Evolutionary conservation across 2,113 vertebrate genomes (phyloP).

Genomic region (Megaceryle maxima): DNA sequence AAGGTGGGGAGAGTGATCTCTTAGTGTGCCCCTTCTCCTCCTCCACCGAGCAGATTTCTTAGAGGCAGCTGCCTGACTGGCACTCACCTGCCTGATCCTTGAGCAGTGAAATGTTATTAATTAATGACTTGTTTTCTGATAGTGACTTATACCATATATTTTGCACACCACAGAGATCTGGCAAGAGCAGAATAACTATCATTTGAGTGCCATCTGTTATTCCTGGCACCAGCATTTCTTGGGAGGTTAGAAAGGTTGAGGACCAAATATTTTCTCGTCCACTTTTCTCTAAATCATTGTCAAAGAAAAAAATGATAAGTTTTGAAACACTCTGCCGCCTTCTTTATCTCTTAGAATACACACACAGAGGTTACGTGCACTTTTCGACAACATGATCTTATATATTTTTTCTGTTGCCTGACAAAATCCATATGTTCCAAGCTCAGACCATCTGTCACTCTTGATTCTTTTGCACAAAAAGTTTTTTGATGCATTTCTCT

Average conservation of each 20-base stretch:
- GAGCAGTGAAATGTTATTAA: constrained; percentile 14
- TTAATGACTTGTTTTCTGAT: constrained; percentile 47
- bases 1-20: not conserved
- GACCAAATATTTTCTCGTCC: constrained; percentile 33
- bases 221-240: not conserved
- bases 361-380: constrained; percentile 10
- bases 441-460: constrained; percentile 47
- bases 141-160: constrained; percentile 6
- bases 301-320: constrained; percentile 11
- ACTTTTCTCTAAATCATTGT: constrained; percentile 27
- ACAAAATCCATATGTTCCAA: constrained; percentile 56
- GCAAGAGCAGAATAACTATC: not conserved
- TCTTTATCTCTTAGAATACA: not conserved
- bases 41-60: not conserved
- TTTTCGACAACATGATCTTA: constrained; percentile 25
- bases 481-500: constrained; percentile 25
- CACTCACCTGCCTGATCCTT: not conserved
- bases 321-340: not conserved
- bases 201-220: constrained; percentile 49
- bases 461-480: not conserved
- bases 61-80: not conserved
- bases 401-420: constrained; percentile 29
- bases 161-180: constrained; percentile 3
- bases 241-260: constrained; percentile 31
- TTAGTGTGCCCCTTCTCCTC: not conserved